Evolutionary conservation across 1,140 invertebrate species (phyloP).

Genomic region (Drosophila setifemur): DNA sequence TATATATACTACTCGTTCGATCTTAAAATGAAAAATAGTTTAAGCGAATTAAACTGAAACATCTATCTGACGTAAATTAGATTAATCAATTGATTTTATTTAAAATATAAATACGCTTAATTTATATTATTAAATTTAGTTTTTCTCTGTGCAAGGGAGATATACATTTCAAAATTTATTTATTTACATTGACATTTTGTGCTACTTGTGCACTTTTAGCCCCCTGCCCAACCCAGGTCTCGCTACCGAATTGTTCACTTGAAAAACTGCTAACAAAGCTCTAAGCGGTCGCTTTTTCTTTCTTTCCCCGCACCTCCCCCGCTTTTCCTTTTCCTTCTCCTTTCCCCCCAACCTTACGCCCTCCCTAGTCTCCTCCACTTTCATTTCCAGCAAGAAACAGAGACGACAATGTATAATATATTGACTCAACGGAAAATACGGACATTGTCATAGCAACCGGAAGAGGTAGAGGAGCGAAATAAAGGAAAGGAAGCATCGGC

Average conservation of each 20-base stretch:
- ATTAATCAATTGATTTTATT: too few relatives aligned
- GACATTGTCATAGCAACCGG: slow-evolving; percentile 73
- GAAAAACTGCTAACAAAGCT: slow-evolving; percentile 76
- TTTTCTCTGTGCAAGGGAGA: slow-evolving; percentile 16
- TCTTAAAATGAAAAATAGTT: too few relatives aligned
- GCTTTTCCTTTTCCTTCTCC: not conserved
- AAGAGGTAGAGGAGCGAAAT: slow-evolving; percentile 35
- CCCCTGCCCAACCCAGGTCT: not conserved
- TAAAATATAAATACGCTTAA: too few relatives aligned
- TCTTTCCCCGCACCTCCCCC: slow-evolving; percentile 20
- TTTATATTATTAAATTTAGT: too few relatives aligned
- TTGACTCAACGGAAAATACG: slow-evolving; percentile 77
- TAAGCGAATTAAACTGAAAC: too few relatives aligned
- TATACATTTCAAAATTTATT: slow-evolving; percentile 78
- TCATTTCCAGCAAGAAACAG: slow-evolving; percentile 31
- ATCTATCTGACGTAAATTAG: too few relatives aligned
- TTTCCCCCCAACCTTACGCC: not conserved
- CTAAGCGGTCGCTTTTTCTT: slow-evolving; percentile 74
- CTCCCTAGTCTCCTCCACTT: not conserved
- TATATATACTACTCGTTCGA: too few relatives aligned
- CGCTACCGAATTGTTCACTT: slow-evolving; percentile 42
- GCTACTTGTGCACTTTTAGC: slow-evolving; percentile 69
- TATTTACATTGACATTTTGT: slow-evolving; percentile 79
- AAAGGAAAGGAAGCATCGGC: slow-evolving; percentile 2
- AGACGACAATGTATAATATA: slow-evolving; percentile 75